Evolutionary conservation across 2,113 vertebrate species (phyloP).

Genomic region (Pelecanus crispus): DNA sequence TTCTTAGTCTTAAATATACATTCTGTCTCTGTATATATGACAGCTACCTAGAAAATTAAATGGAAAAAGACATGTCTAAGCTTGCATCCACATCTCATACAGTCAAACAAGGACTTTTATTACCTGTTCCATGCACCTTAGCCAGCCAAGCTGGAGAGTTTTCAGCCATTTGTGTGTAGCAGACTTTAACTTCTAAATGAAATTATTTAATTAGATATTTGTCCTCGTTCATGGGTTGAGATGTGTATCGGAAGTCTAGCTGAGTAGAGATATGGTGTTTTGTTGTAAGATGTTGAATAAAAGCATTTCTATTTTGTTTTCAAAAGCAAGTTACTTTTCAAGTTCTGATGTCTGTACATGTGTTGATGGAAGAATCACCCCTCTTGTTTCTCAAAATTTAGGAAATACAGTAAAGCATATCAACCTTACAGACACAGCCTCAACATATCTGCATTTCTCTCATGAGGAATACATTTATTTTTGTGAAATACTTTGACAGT

Average conservation of each 20-base stretch:
- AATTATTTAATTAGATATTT: neutral
- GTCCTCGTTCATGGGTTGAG: neutral
- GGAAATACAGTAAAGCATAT: neutral
- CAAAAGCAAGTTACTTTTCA: neutral
- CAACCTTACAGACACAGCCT: neutral
- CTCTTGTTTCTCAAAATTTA: neutral
- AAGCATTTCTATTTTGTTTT: neutral
- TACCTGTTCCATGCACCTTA: neutral
- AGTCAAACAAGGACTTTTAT: neutral
- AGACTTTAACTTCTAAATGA: neutral
- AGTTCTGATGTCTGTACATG: neutral
- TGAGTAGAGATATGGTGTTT: neutral
- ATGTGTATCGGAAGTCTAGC: neutral
- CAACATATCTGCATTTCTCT: neutral
- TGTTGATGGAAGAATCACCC: neutral
- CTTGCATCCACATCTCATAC: neutral
- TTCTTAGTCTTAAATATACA: neutral
- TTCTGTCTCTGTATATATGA: neutral
- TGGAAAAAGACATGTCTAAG: neutral
- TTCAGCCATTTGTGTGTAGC: neutral
- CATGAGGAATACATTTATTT: slow-evolving; percentile 25
- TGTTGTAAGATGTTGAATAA: neutral
- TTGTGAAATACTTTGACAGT: neutral
- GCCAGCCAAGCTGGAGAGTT: neutral
- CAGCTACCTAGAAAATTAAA: neutral